Percentiles rank a stretch among this genome's conserved stretches.
phyloP scores from a whole-genome alignment of 2,888 invertebrate species.

The Athalia cordata region DNA sequence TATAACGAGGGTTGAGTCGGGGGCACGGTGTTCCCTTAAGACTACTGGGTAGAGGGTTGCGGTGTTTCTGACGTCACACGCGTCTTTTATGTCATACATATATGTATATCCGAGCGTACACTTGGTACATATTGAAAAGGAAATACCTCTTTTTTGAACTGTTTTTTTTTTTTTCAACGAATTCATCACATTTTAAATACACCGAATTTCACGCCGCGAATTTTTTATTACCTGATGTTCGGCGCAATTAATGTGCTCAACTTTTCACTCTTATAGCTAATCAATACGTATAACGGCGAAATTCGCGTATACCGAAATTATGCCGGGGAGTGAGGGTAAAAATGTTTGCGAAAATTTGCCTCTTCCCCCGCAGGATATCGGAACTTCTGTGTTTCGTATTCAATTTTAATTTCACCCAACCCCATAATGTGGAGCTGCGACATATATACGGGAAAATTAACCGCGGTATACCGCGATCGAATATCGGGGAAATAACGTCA shows the following conservation, averaged over 20 bases:
- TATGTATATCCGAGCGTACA: too few species aligned
- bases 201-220: too few species aligned
- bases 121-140: too few species aligned
- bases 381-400: conserved; percentile 22
- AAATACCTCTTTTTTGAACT: too few species aligned
- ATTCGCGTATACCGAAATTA: background rate
- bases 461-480: background rate
- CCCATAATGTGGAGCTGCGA: background rate
- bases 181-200: too few species aligned
- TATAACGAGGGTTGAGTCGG: conserved; percentile 41
- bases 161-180: too few species aligned
- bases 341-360: background rate
- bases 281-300: too few species aligned
- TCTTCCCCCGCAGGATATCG: background rate
- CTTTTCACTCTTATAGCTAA: too few species aligned
- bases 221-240: too few species aligned
- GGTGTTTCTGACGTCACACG: background rate
- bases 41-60: conserved; percentile 3
- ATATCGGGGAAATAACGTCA: background rate
- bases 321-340: background rate
- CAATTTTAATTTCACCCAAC: conserved; percentile 12
- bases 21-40: conserved; percentile 19
- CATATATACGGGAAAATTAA: background rate
- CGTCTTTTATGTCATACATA: background rate
- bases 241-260: too few species aligned